Conservation (phyloP, 2,888 invertebrate genomes). For the Protonemura montana region DNA sequence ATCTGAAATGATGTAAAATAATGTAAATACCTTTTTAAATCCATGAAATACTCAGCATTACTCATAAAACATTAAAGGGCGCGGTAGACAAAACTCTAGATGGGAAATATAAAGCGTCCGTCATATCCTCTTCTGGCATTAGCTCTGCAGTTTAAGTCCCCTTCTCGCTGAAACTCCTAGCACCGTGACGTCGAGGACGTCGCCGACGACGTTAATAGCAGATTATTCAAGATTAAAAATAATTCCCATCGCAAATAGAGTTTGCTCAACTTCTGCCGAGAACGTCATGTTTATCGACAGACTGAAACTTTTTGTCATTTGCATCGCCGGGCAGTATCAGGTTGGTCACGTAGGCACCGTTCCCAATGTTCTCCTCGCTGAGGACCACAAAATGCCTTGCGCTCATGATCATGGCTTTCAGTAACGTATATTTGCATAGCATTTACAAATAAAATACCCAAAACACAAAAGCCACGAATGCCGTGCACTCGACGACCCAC, state of each 20-base stretch:
- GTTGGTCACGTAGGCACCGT: not conserved
- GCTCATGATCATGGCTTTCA: not conserved
- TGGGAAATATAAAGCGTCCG: too few species aligned
- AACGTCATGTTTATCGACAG: not conserved
- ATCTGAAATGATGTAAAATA: too few species aligned
- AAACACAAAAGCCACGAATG: not conserved
- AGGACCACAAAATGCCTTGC: too few species aligned
- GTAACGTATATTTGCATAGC: not conserved
- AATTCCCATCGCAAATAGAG: not conserved
- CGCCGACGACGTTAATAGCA: not conserved
- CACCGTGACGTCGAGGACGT: not conserved
- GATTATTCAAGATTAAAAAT: not conserved
- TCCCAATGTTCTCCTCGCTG: too few species aligned
- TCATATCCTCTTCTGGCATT: too few species aligned
- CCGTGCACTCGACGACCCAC: not conserved
- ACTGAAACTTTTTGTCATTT: not conserved
- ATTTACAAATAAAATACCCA: not conserved
- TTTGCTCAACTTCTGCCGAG: not conserved
- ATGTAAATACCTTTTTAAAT: too few species aligned
- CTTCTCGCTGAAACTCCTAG: not conserved
- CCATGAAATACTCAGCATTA: too few species aligned
- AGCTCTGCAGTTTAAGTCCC: too few species aligned
- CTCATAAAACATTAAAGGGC: too few species aligned
- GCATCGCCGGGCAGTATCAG: not conserved
- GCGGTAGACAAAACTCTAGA: too few species aligned